A percentile compares a stretch with the other conserved stretches of the same genome.
These are phyloP conservation scores for Psittacus erithacus DNA, from an alignment of 2,113 vertebrate genomes.

Conservation along the genomic window DNA sequence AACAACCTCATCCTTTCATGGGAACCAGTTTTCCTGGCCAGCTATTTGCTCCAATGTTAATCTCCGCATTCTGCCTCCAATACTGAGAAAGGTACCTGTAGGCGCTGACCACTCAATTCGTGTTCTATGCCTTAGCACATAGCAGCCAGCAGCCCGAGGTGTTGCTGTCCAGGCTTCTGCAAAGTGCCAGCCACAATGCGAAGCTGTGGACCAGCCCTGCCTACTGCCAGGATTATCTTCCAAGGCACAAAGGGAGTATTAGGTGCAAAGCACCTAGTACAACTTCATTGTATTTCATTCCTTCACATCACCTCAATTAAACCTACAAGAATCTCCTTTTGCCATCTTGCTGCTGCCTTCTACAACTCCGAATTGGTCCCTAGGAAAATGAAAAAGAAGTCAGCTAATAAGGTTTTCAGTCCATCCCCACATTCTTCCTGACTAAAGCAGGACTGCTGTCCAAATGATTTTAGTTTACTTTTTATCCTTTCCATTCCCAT, in stretches of 20 bases:
- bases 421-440: neutral
- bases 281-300: neutral
- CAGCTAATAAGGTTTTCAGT: neutral
- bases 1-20: neutral
- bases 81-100: neutral
- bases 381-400: neutral
- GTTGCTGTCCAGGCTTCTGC: neutral
- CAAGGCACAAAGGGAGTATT: neutral
- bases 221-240: neutral
- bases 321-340: neutral
- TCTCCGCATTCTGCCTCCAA: neutral
- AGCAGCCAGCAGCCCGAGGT: neutral
- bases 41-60: neutral
- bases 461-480: neutral
- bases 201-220: neutral
- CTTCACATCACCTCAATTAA: neutral
- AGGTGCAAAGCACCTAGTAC: neutral
- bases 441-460: neutral
- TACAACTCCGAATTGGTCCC: neutral
- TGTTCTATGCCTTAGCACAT: fast-evolving
- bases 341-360: neutral
- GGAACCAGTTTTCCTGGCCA: neutral
- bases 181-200: neutral
- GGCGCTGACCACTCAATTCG: neutral
- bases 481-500: neutral